These are phyloP conservation scores for Scolopax rusticola DNA, from an alignment of 2,797 vertebrate species.

Conservation along the genomic window DNA sequence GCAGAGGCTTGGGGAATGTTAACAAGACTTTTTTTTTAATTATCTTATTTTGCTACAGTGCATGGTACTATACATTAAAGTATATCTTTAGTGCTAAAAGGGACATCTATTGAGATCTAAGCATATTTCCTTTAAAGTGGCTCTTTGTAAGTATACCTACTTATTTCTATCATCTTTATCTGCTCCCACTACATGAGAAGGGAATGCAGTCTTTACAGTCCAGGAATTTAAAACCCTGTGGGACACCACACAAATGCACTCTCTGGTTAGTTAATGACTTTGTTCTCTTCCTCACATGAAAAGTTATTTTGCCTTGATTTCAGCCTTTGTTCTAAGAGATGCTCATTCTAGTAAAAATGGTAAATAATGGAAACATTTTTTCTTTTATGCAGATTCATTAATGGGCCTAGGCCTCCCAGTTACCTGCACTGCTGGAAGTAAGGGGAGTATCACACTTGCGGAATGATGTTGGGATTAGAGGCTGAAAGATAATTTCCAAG, in stretches of 20 bases:
- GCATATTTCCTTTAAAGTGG: not conserved
- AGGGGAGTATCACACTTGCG: not conserved
- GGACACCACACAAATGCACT: not conserved
- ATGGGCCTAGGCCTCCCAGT: not conserved
- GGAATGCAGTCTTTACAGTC: not conserved
- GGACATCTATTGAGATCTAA: not conserved
- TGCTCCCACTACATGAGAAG: not conserved
- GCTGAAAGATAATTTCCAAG: not conserved
- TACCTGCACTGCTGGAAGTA: not conserved
- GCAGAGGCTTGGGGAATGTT: not conserved
- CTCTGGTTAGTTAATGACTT: not conserved
- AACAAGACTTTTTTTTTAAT: not conserved
- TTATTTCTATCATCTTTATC: conserved; percentile 7
- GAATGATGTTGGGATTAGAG: not conserved
- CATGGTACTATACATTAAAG: not conserved
- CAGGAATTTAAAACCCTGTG: conserved; percentile 26
- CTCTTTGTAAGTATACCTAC: not conserved
- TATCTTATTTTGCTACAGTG: not conserved
- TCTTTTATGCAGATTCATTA: not conserved
- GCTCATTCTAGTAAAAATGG: not conserved
- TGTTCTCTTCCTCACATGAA: not conserved
- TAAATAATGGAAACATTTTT: not conserved
- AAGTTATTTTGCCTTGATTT: conserved; percentile 5
- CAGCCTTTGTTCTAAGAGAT: not conserved
- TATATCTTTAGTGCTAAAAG: not conserved